Conservation (phyloP, 2,797 vertebrate species). For the Cottoperca gobio region DNA sequence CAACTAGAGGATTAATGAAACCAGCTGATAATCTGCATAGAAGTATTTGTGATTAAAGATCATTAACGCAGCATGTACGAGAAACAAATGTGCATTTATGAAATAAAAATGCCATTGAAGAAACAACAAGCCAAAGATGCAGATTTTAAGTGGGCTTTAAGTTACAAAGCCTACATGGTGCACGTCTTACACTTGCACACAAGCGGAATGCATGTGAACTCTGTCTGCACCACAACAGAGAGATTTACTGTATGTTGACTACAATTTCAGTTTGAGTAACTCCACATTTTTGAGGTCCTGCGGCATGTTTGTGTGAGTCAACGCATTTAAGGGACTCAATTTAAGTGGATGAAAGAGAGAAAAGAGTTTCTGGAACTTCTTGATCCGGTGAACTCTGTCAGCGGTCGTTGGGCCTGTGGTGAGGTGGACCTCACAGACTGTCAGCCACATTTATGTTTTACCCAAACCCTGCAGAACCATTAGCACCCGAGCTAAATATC, state of each 20-base stretch:
- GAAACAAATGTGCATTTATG: neutral
- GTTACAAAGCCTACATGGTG: neutral
- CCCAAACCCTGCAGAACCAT: constrained; percentile 29
- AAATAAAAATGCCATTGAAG: neutral
- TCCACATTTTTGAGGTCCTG: constrained; percentile 31
- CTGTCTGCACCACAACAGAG: constrained; percentile 41
- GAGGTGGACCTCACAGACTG: constrained; percentile 64
- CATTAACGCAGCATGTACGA: neutral
- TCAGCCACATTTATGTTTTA: constrained; percentile 56
- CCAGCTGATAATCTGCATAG: neutral
- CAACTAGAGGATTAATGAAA: neutral
- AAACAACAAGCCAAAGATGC: neutral
- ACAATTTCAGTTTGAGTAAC: constrained; percentile 10
- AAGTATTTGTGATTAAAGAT: neutral
- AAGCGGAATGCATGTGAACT: constrained; percentile 28
- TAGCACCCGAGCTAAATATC: constrained; percentile 1
- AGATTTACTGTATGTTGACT: neutral
- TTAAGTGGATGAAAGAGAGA: constrained; percentile 43
- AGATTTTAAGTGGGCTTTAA: neutral
- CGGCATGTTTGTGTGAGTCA: constrained; percentile 51
- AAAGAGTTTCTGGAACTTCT: constrained; percentile 28
- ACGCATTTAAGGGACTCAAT: constrained; percentile 40
- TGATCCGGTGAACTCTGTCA: constrained; percentile 56
- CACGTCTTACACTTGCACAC: constrained; percentile 2
- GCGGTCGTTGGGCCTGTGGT: constrained; percentile 39